phyloP scores from a whole-genome alignment of 2,888 invertebrate species.

The Pammene fasciana region DNA sequence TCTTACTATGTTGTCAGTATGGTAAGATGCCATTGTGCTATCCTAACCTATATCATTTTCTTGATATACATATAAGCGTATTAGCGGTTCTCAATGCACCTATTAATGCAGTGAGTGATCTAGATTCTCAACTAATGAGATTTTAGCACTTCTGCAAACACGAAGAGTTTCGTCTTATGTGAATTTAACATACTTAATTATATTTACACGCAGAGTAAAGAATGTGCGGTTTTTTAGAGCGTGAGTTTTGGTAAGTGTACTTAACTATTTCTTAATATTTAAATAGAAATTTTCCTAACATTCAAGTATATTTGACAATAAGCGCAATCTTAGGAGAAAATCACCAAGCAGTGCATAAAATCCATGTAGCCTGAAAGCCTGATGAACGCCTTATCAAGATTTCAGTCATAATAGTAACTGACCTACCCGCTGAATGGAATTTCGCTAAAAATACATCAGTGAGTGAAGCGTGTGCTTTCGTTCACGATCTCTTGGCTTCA shows the following conservation, averaged over 20 bases:
- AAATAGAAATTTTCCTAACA: slow-evolving; percentile 1
- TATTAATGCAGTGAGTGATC: slow-evolving; percentile 22
- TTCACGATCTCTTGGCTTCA: slow-evolving; percentile 66
- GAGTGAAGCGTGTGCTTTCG: slow-evolving; percentile 72
- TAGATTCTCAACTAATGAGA: slow-evolving; percentile 3
- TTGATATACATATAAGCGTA: slow-evolving; percentile 8
- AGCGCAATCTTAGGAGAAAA: background rate
- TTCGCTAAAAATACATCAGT: slow-evolving; percentile 73
- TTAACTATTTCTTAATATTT: background rate
- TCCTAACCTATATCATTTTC: slow-evolving; percentile 8
- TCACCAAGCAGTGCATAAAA: background rate
- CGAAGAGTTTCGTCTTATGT: background rate
- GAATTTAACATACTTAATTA: slow-evolving; percentile 9
- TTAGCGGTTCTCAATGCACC: slow-evolving; percentile 2
- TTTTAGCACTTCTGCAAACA: slow-evolving; percentile 15
- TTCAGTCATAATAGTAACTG: slow-evolving; percentile 76
- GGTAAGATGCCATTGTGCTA: slow-evolving; percentile 26
- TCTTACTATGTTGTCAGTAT: slow-evolving; percentile 34
- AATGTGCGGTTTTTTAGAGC: slow-evolving; percentile 10
- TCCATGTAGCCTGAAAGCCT: background rate
- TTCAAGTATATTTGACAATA: background rate
- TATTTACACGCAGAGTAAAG: background rate
- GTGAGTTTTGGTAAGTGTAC: background rate
- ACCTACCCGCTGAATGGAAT: slow-evolving; percentile 74
- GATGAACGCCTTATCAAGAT: slow-evolving; percentile 50